Percentiles rank a stretch among this genome's conserved stretches.
These are phyloP conservation scores for Trachymyrmex septentrionalis DNA, from an alignment of 1,140 invertebrate genomes.

Conservation along the genomic window DNA sequence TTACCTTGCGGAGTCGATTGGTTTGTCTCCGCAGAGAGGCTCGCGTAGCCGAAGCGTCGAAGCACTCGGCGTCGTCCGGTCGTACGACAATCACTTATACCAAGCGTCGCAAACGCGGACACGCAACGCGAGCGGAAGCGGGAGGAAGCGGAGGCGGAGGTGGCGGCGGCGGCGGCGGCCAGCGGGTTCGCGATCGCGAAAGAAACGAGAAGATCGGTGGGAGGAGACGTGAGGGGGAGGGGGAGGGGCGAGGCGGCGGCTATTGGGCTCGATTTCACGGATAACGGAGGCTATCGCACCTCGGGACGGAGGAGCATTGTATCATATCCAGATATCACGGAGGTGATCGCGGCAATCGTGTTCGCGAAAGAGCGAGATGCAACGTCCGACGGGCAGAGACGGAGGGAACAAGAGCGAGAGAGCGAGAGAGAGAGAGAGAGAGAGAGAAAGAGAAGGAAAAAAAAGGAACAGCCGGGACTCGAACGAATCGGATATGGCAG, in stretches of 20 bases:
- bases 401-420: too few relatives aligned
- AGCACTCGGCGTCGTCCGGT: constrained; percentile 16
- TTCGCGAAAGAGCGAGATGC: background rate
- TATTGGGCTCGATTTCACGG: background rate
- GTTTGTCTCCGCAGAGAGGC: background rate
- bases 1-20: background rate
- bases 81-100: background rate
- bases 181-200: background rate
- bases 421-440: background rate
- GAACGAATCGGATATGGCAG: constrained; percentile 14
- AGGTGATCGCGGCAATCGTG: background rate
- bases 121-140: constrained; percentile 6
- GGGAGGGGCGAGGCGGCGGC: background rate
- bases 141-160: background rate
- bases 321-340: background rate
- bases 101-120: constrained; percentile 18
- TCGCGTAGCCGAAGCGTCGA: background rate
- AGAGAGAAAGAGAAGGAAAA: background rate
- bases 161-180: background rate
- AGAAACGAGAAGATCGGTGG: background rate
- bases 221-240: rapidly evolving
- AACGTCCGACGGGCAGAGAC: background rate
- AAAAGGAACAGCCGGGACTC: background rate
- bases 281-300: constrained; percentile 6
- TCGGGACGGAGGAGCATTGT: background rate